Percentiles rank a stretch among this genome's conserved stretches.
Evolutionary conservation across 1,140 invertebrate genomes (phyloP).

Genomic region (Diorhabda carinulata): DNA sequence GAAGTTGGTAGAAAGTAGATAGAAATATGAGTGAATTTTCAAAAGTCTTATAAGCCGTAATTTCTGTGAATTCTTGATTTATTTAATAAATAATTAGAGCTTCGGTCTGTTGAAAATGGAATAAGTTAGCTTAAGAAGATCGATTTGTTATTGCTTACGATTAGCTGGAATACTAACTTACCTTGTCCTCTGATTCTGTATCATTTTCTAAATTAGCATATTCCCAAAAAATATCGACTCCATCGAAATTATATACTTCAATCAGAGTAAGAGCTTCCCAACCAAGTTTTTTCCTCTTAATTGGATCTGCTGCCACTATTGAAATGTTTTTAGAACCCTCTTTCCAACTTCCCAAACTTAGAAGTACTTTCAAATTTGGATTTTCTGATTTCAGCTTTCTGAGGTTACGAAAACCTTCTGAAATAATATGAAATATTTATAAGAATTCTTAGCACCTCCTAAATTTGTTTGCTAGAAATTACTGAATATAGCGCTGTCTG

Average conservation of each 20-base stretch:
- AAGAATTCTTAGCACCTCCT: too few species aligned
- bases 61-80: too few species aligned
- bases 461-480: too few species aligned
- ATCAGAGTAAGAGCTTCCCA: constrained; percentile 54
- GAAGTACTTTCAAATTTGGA: constrained; percentile 60
- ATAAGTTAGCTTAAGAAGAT: too few species aligned
- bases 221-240: constrained; percentile 82
- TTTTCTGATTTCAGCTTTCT: constrained; percentile 56
- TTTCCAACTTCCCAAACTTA: constrained; percentile 75
- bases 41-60: too few species aligned
- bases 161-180: not conserved
- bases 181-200: not conserved
- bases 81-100: too few species aligned
- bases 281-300: constrained; percentile 39
- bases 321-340: constrained; percentile 64
- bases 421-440: not conserved
- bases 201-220: constrained; percentile 59
- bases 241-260: constrained; percentile 71
- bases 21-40: too few species aligned
- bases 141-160: too few species aligned
- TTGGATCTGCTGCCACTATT: constrained; percentile 30
- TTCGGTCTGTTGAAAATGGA: too few species aligned
- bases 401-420: constrained; percentile 51
- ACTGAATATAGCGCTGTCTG: too few species aligned
- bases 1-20: too few species aligned